Evolutionary conservation across 2,888 invertebrate species (phyloP).

Genomic region (Apantesis nais): DNA sequence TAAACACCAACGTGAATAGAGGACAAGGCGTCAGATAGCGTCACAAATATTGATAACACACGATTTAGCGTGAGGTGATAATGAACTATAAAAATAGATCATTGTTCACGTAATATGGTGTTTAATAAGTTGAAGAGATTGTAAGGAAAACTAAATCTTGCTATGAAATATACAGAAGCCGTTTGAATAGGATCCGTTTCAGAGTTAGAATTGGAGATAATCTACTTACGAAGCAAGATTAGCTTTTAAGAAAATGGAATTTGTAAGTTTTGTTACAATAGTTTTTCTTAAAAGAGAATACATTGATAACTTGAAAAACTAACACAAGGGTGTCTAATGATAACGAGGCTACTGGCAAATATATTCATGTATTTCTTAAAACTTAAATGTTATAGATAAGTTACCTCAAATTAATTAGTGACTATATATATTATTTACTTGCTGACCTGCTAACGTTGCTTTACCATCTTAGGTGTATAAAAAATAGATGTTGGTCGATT

Average conservation of each 20-base stretch:
- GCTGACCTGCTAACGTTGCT: no score
- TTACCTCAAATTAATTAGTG: no score
- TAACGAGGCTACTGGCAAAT: not conserved
- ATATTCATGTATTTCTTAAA: not conserved
- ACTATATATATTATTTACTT: no score
- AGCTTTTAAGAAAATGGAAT: not conserved
- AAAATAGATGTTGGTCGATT: no score
- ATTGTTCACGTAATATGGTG: conserved; percentile 20
- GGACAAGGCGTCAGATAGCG: conserved; percentile 27
- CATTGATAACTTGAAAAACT: not conserved
- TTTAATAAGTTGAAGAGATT: conserved; percentile 1
- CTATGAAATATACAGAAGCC: conserved; percentile 4
- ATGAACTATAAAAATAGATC: conserved; percentile 37
- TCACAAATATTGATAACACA: conserved; percentile 47
- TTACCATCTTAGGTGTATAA: no score
- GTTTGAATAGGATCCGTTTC: not conserved
- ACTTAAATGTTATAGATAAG: no score
- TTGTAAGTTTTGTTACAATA: not conserved
- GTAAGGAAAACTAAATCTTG: conserved; percentile 5
- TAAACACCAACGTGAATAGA: conserved; percentile 12
- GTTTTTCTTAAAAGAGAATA: not conserved
- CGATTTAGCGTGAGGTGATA: conserved; percentile 43
- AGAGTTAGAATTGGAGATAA: not conserved
- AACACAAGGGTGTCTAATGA: not conserved
- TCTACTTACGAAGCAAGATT: no score